Base-by-base conservation (phyloP, 2,797 vertebrate species). In the Pelobates cultripes region DNA sequence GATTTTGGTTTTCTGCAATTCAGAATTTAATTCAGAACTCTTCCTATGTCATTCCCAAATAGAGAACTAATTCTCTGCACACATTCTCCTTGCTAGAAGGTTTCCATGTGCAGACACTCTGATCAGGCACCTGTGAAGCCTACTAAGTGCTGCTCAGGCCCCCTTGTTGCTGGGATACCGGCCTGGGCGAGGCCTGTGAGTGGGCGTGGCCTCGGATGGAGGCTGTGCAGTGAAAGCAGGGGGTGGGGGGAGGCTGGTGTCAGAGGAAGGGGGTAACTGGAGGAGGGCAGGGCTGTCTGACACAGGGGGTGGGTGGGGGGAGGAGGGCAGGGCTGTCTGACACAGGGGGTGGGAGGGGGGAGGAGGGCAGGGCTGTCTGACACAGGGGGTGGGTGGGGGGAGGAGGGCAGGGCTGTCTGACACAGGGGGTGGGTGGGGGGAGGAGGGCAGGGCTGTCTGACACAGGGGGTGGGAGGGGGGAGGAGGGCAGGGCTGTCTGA, bases 101-200 rank as follows among this genome's bases (percentile, higher is more conserved):
- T 51, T 51, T 51, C 47, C 47, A 51, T 28, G 47, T 51, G 5
- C 47, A 5, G 47, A 51, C 28, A 51, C 61, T 7, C n/a, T 40
- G 5, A 40, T 64, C 74, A 28, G 74, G 74, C 74, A 43, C 17
- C 4, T 1, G 0, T 14, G 5, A 7, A 51, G 12, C 4, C 79
- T 69, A 40, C 72, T 70, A 68, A 12, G 3, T 12, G 7, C 6
- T 40, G 9, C 15, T n/a, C 14, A 12, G 28, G 47, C 12, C n/a
- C 40, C 70, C 60, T 4, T 53, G 73, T 70, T 81, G 79, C 53
- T 81, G 63, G 73, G 73, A 9, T 64, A 70, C 67, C n/a, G 3
- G 17, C 3, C 17, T 3, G 61, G 73, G 66, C 8, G 55, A 42
- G 66, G 79, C 5, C 13, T 70, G 6, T 0, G 3, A 43, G 53